Evolutionary conservation across 1,140 invertebrate genomes (phyloP).

Genomic region (Phymorhynchus buccinoides): DNA sequence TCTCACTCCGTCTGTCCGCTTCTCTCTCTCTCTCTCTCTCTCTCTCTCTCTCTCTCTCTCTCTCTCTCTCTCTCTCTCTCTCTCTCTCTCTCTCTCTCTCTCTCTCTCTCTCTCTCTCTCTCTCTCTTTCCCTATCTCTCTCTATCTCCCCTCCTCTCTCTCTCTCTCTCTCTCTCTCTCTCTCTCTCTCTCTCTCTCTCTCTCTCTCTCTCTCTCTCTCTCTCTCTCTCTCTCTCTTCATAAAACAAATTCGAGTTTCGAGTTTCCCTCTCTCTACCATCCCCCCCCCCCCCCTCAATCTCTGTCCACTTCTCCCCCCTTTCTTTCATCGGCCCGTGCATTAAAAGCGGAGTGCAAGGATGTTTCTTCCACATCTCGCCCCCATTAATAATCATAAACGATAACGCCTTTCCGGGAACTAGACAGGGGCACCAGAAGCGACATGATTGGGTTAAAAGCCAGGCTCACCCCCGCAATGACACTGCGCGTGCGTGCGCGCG

Average conservation of each 20-base stretch:
- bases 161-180: neutral
- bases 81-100: too few relatives aligned
- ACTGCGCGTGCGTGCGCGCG: neutral
- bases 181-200: neutral
- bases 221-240: neutral
- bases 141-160: neutral
- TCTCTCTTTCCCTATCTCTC: too few relatives aligned
- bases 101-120: too few relatives aligned
- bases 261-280: neutral
- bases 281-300: neutral
- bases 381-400: conserved; percentile 30
- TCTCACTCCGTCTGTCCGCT: too few relatives aligned
- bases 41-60: too few relatives aligned
- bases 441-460: conserved; percentile 28
- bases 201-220: neutral
- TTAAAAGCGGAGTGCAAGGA: neutral
- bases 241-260: too few relatives aligned
- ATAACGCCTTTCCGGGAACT: conserved; percentile 12
- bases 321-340: neutral
- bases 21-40: too few relatives aligned
- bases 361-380: neutral
- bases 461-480: neutral
- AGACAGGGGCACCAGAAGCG: neutral
- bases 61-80: too few relatives aligned
- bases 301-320: neutral